Evolutionary conservation across 1,140 invertebrate species (phyloP).

Genomic region (Drosophila aff.): DNA sequence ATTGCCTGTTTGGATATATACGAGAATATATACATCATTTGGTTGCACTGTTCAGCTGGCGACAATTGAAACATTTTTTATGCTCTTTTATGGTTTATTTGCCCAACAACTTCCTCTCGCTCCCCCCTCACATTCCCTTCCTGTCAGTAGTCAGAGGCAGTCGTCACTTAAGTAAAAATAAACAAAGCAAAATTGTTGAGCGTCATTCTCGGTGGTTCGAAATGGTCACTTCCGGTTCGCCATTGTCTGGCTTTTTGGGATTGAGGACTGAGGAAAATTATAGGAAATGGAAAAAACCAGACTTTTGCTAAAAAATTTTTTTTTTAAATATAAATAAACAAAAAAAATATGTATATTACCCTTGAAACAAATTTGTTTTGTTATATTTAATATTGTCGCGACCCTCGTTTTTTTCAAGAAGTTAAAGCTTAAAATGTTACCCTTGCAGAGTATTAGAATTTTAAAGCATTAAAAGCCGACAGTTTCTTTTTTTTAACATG

Average conservation of each 20-base stretch:
- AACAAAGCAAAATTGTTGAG: conserved; percentile 63
- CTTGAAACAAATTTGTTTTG: too few species aligned
- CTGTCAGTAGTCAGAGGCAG: conserved; percentile 28
- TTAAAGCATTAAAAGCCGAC: too few species aligned
- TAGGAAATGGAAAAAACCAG: background rate
- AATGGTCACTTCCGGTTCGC: conserved; percentile 33
- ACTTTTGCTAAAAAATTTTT: background rate
- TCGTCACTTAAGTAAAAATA: conserved; percentile 73
- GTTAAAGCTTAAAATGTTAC: too few species aligned
- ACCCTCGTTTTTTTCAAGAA: too few species aligned
- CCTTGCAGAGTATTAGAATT: too few species aligned
- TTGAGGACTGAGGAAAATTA: background rate
- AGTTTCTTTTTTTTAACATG: background rate
- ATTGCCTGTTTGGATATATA: conserved; percentile 46
- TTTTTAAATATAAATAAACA: background rate
- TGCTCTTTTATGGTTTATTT: conserved; percentile 80
- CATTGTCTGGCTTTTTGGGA: conserved; percentile 15
- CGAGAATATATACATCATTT: conserved; percentile 44
- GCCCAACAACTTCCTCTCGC: conserved; percentile 18
- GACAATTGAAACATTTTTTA: conserved; percentile 81
- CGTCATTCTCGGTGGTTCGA: conserved; percentile 14
- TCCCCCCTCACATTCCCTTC: background rate
- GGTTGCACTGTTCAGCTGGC: conserved; percentile 63
- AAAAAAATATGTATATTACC: too few species aligned
- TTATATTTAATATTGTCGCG: too few species aligned